Conservation (phyloP, 2,113 vertebrate genomes). For the Rhea pennata region DNA sequence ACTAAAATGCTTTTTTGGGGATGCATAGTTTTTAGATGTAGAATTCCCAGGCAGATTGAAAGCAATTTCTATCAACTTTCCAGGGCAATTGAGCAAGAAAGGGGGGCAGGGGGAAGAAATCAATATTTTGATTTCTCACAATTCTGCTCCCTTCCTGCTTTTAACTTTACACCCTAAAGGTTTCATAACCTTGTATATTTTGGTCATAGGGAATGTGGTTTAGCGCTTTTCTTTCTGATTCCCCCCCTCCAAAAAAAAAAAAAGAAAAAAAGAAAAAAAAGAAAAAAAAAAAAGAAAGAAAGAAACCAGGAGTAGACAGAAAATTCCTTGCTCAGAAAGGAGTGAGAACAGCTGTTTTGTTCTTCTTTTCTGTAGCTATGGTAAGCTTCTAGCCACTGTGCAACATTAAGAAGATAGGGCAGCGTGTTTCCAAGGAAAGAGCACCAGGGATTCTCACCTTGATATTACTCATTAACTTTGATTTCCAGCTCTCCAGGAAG, state of each 20-base stretch:
- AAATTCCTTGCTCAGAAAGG: not conserved
- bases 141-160: not conserved
- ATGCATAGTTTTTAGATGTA: not conserved
- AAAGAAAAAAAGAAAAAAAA: not conserved
- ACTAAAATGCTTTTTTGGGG: not conserved
- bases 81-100: not conserved
- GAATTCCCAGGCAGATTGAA: not conserved
- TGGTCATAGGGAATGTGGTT: not conserved
- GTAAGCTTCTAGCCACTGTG: not conserved
- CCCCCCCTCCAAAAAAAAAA: not conserved
- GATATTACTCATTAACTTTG: conserved; percentile 35
- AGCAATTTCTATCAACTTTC: conserved; percentile 28
- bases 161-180: conserved; percentile 18
- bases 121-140: not conserved
- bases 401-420: not conserved
- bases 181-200: conserved; percentile 9
- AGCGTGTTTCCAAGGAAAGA: conserved; percentile 38
- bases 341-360: not conserved
- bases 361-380: not conserved
- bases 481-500: conserved; percentile 33
- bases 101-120: not conserved
- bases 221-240: not conserved
- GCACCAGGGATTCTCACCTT: conserved; percentile 42
- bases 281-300: not conserved
- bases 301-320: not conserved